Percentiles rank a stretch among this genome's conserved stretches.
phyloP scores from a whole-genome alignment of 2,888 invertebrate species.

The Orthosia gothica region DNA sequence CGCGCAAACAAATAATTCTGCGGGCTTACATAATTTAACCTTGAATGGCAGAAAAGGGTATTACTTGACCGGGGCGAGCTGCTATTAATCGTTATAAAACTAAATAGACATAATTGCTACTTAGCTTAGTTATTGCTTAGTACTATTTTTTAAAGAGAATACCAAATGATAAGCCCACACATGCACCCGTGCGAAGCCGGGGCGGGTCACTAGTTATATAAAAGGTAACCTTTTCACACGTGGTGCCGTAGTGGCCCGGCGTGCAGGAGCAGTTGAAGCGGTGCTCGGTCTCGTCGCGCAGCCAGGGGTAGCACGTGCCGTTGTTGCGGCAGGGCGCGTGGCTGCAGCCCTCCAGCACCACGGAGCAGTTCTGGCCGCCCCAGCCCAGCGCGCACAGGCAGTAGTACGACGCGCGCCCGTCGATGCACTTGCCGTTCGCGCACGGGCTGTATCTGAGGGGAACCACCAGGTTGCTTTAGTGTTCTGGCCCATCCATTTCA shows the following conservation, averaged over 20 bases:
- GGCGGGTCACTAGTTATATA: no score
- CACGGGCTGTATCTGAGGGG: constrained; percentile 93
- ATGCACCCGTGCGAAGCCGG: no score
- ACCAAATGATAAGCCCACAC: no score
- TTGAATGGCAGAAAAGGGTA: no score
- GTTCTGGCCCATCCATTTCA: no score
- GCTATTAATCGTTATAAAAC: no score
- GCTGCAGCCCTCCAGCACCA: constrained; percentile 94
- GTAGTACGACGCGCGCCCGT: constrained; percentile 95
- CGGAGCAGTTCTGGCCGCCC: constrained; percentile 98
- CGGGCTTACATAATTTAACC: no score
- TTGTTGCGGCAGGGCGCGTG: constrained; percentile 93
- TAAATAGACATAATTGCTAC: no score
- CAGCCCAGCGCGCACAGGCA: constrained; percentile 95
- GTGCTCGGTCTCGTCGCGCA: constrained; percentile 95
- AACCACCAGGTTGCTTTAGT: no score
- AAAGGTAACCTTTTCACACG: constrained; percentile 93
- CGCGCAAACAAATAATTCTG: neutral
- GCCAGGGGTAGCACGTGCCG: constrained; percentile 96
- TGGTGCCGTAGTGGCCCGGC: constrained; percentile 96
- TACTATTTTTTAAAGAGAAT: no score
- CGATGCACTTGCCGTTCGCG: constrained; percentile 94
- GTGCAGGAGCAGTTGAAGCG: constrained; percentile 97
- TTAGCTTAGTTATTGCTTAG: no score
- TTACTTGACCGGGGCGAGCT: no score